Evolutionary conservation across 2,113 vertebrate species (phyloP), one percentile per base, ranked within the genome.

Genomic region (Triplophysa siluroides): DNA sequence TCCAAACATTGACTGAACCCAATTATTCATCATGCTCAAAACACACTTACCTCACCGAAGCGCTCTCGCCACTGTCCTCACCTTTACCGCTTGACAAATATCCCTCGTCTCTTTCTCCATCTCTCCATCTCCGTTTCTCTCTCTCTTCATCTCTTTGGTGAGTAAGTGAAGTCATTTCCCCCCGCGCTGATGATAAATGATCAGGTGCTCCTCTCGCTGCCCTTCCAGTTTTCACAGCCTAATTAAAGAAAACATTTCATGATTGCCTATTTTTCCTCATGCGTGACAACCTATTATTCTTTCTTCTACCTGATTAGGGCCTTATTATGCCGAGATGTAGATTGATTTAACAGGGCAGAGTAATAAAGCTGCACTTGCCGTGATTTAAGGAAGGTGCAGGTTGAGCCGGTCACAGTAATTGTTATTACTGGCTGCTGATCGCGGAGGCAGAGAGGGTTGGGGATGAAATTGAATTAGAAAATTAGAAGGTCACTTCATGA

Each of bases 211-310:
- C 91, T 88, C 88, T 86, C 93, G 94, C 90, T 95, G 94, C 96
- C 94, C 95, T 94, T 96, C 95, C 94, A 96, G 95, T 96, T 96
- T 95, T 95, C 94, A 92, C 82, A 91, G 94, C 95, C 96, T 99
- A 99, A 99, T 99, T 99, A 98, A 99, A 98, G 97, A 98, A 99
- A 99, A 98, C 97, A 98, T 97, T 98, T 93, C 95, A 97, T 98
- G 98, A 99, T 98, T 99, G 97, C 97, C 96, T 97, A 96, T 97
- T 99, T 98, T 96, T 98, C 92, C 95, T 95, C 93, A 95, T 96
- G 96, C 96, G 96, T 98, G 97, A 96, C 98, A 99, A 97, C 95
- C 96, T 98, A 98, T 98, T 99, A 99, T 98, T 99, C 97, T 97
- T 95, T 93, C 94, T 95, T 95, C 95, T 93, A 98, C 96, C 98